A percentile compares a stretch with the other conserved stretches of the same genome.
Evolutionary conservation across 2,113 vertebrate genomes (phyloP).

Genomic region (Plecturocebus donacophilus): DNA sequence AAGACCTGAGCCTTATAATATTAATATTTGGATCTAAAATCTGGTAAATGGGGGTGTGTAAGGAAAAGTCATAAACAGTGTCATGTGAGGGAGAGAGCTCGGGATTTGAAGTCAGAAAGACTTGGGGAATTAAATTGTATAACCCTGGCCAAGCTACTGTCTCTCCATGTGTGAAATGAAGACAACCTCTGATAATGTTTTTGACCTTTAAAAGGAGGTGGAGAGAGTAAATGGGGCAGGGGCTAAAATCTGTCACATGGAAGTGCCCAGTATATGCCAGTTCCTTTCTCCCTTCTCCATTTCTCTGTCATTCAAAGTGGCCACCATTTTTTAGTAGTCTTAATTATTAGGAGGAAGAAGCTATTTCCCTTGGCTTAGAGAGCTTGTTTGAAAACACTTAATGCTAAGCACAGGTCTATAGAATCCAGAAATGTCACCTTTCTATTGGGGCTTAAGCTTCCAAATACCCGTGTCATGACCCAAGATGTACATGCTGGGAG

Average conservation of each 20-base stretch:
- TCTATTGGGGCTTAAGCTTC: not conserved
- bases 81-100: not conserved
- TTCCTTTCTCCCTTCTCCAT: not conserved
- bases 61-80: not conserved
- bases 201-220: not conserved
- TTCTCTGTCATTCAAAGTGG: not conserved
- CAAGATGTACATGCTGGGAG: not conserved
- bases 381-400: conserved; percentile 2
- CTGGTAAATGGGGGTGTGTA: not conserved
- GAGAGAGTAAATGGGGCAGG: not conserved
- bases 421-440: not conserved
- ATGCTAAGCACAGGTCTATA: not conserved
- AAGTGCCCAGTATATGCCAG: not conserved
- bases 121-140: not conserved
- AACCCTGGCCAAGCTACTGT: not conserved
- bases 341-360: not conserved
- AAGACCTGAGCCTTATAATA: not conserved
- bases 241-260: not conserved
- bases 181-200: not conserved
- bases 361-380: not conserved
- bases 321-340: not conserved
- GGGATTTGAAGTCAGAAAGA: not conserved
- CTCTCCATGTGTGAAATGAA: not conserved
- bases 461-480: not conserved
- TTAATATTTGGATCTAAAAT: not conserved